Base-by-base conservation (phyloP, 2,113 vertebrate species). In the Chloebia gouldiae region DNA sequence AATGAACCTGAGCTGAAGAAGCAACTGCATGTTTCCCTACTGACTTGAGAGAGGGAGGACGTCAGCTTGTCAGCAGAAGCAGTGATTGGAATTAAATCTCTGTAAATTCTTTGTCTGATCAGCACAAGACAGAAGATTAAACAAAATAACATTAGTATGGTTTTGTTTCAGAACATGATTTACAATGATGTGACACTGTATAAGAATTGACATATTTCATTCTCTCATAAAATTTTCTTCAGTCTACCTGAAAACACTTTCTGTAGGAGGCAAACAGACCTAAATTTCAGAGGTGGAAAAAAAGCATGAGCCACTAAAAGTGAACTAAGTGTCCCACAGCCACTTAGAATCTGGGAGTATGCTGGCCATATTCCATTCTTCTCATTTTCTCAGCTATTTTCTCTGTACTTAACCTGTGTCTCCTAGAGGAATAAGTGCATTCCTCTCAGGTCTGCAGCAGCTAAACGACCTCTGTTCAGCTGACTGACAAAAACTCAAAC, bases 1-100 rank as follows among this genome's bases (percentile, higher is more conserved):
- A 75, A 31, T 68, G 72, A 94, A 88, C 85, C 92, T 88, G 53
- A 92, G 82, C 50, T 88, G 86, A 92, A 93, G 88, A 93, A 95
- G 93, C 21, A 83, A 70, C 64, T 66, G 16, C 7, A 0, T 39
- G 37, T 75, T 93, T 86, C 56, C 51, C 50, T 80, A 17, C 37
- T 51, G 35, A 75, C 27, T n/a, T 57, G 60, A 66, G 51, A 54
- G 37, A 78, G 24, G 8, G 39, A 91, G n/a, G 33, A 75, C 51
- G 15, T 86, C 66, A 42, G 44, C 23, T 86, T 83, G 35, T 60
- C 31, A 1, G 50, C 47, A 92, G 79, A 77, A 91, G 11, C 39
- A 63, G 10, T 49, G 39, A 40, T 28, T 60, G 33, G 51, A 88
- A 71, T 86, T 73, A 80, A 68, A 88, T 82, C 19, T 66, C 60